Conservation (phyloP, 2,888 invertebrate genomes). For the Phyllotreta striolata region DNA sequence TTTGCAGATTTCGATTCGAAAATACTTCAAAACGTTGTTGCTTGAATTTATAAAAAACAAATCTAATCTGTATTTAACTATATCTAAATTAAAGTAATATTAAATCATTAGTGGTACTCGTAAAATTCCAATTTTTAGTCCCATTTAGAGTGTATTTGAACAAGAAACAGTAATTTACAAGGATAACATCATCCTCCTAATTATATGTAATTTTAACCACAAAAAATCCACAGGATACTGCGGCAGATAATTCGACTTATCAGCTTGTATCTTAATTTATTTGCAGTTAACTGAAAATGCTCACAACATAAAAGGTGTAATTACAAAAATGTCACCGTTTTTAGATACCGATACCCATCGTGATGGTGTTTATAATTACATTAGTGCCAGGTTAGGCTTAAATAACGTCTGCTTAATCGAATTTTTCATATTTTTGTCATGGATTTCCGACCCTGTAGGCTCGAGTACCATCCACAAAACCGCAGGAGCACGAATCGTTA, state of each 20-base stretch:
- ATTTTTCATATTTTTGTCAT: not conserved
- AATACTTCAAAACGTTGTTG: too few species aligned
- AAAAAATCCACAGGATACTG: constrained; percentile 47
- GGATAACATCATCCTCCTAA: constrained; percentile 37
- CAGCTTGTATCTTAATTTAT: constrained; percentile 52
- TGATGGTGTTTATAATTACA: constrained; percentile 41
- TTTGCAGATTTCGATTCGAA: too few species aligned
- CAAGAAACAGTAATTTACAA: not conserved
- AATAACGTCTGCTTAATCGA: not conserved
- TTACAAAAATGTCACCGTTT: constrained; percentile 49
- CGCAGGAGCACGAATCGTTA: constrained; percentile 21
- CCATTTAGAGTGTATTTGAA: too few species aligned
- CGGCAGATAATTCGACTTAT: constrained; percentile 51
- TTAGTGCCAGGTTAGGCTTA: constrained; percentile 28
- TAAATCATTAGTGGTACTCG: too few species aligned
- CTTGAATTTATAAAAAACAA: too few species aligned
- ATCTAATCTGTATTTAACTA: too few species aligned
- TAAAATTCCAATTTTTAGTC: too few species aligned
- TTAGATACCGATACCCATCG: constrained; percentile 41
- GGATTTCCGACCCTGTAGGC: constrained; percentile 19
- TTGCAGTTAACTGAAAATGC: constrained; percentile 47
- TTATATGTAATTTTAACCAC: constrained; percentile 33
- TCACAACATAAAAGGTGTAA: constrained; percentile 44
- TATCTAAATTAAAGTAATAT: too few species aligned
- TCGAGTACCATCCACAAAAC: constrained; percentile 10